Evolutionary conservation across 2,888 invertebrate species (phyloP), one percentile per base, ranked within the genome.

Genomic region (Polydrusus pterygomalis): DNA sequence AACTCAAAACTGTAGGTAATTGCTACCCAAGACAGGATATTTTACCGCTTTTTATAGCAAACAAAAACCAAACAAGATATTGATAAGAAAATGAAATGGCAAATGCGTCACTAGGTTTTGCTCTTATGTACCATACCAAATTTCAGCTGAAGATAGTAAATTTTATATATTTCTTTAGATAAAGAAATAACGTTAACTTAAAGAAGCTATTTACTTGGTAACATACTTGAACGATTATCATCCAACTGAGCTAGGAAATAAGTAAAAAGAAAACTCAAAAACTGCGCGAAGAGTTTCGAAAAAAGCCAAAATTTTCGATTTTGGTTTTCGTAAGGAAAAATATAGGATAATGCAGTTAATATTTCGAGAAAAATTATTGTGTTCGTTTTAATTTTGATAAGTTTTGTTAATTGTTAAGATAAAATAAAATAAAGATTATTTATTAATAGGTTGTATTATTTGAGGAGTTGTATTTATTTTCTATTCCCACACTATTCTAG

Each of bases 391-490:
- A 58, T 70, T 77, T 77, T 68, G 63, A 77, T 77, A 70, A 74
- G 77, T 77, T 77, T 77, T 77, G 77, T 77, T 77, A 77, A 77
- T 74, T 74, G 77, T 77, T 77, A 77, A 77, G 74, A 77, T 71
- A 68, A 77, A 77, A 74, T 77, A 69, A 76, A 77, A 77, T 77
- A 77, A 77, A 74, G 70, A 77, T 77, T 74, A 77, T 77, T 77
- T 77, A 77, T 77, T 77, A 77, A 60, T 38, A 2, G 11, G 38
- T 38, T 38, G 38, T 38, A 60, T 60, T 38, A 60, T 60, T 60
- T 60, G 25, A n/a, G n/a, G n/a, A n/a, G n/a, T n/a, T n/a, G n/a
- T n/a, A n/a, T n/a, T n/a, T n/a, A n/a, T n/a, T n/a, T n/a, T n/a
- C n/a, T n/a, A n/a, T n/a, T n/a, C n/a, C n/a, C n/a, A n/a, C n/a